Evolutionary conservation across 2,113 vertebrate species (phyloP), one percentile per base, ranked within the genome.

Genomic region (Amphilophus citrinellus): DNA sequence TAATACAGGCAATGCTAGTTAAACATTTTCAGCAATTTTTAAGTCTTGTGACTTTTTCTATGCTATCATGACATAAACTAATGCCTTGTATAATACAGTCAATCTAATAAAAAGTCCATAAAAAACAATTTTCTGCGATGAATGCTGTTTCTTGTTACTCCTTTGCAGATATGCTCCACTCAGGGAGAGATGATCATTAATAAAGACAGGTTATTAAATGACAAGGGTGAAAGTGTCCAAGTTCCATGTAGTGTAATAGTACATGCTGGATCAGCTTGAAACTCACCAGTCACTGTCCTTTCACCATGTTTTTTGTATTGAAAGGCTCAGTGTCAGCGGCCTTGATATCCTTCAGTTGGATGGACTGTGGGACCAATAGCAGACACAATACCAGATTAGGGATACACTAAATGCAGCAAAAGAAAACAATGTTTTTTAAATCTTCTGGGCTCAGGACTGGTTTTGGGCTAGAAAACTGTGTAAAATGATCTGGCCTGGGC

Each of bases 351-450:
- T 90, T 85, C 77, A 82, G 65, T 59, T 87, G 80, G 82, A 92
- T 3, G 15, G 39, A 3, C 90, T 93, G 88, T 20, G 44, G 82
- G 90, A 76, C 89, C 37, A 87, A 82, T 4, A 44, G 2, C 20
- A 88, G 13, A 66, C 35, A 73, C 14, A 84, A 76, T 20, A 8
- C 14, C 6, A 22, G 59, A 58, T 88, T 62, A 86, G 62, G 7
- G 15, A 71, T 22, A 10, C 15, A 35, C 27, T 44, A 35, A 66
- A 47, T 32, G 22, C 13, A 68, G 35, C 30, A 63, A 62, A 37
- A 56, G 87, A 56, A 73, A 73, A 35, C 10, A n/a, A 14, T 57
- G 3, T n/a, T 57, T 57, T 57, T 20, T 9, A 10, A 53, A 53
- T 53, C n/a, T 57, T 57, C 18, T 10, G 50, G 6, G 18, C 18